Base-by-base conservation (phyloP, 2,888 invertebrate genomes). In the Oscheius onirici region DNA sequence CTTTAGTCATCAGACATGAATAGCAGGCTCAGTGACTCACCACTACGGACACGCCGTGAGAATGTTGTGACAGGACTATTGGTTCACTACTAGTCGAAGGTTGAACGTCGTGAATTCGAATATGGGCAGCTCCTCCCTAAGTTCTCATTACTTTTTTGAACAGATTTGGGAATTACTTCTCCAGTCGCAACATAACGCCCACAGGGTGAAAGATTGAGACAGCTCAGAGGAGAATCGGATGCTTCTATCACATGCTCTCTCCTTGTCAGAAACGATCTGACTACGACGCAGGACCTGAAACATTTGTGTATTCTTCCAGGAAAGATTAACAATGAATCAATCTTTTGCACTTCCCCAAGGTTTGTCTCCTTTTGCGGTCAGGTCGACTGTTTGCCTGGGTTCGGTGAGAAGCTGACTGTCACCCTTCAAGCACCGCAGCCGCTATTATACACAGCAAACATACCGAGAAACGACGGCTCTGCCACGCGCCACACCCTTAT, bases 171-270 rank as follows among this genome's bases (percentile, higher is more conserved):
- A 26, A 61, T 44, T 43, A 82, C 83, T 76, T 85, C 85, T 54
- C 85, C 85, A 34, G 84, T 84, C 0, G 78, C 84, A 5, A 86
- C 73, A 57, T 51, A 77, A 44, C 74, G 74, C 15, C 85, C 85
- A 74, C 82, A 79, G 11, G 78, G 52, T 3, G 83, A 80, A 40
- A 84, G 81, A 28, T 78, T 75, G 1, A 86, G 71, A 68, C 83
- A 80, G 34, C 83, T 80, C 67, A 85, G 68, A 15, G 63, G 63
- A 6, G 49, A 26, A 34, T 63, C 63, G 13, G 63, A 63, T 24
- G 63, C 63, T 63, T 63, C 63, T n/a, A 63, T 26, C 49, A 63
- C 49, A 51, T 63, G 63, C 26, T 63, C 63, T 17, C 63, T 63
- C 3, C 63, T 49, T 24, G 49, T 49, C 6, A 49, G 49, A 17